Conservation (phyloP, 2,113 vertebrate genomes). For the Chinchilla lanigera region DNA sequence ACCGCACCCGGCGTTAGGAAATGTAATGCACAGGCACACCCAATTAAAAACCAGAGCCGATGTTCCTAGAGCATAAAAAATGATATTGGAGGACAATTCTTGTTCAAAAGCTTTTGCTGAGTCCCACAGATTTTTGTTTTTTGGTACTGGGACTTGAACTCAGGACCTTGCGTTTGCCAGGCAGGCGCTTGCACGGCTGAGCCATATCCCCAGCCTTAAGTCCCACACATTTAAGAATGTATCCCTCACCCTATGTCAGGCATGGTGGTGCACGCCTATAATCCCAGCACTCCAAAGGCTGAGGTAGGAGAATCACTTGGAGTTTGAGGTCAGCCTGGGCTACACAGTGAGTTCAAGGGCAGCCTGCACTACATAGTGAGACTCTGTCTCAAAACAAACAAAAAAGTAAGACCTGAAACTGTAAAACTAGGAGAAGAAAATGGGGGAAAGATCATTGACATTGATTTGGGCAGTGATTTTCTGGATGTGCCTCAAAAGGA, state of each 20-base stretch:
- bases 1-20: neutral
- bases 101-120: conserved; percentile 30
- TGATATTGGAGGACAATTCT: neutral
- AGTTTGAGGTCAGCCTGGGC: neutral
- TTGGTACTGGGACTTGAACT: too few species aligned
- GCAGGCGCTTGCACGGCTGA: too few species aligned
- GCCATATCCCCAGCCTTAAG: too few species aligned
- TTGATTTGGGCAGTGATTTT: neutral
- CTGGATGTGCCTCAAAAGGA: neutral
- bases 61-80: neutral
- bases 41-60: neutral
- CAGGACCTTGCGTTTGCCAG: too few species aligned
- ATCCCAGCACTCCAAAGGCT: neutral
- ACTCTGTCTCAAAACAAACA: neutral
- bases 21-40: neutral
- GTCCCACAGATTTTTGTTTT: neutral
- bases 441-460: neutral
- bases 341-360: neutral
- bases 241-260: neutral
- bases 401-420: neutral
- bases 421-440: neutral
- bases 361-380: neutral
- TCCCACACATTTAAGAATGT: neutral
- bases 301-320: neutral
- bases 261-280: neutral